A percentile compares a stretch with the other conserved stretches of the same genome.
These are phyloP conservation scores for Otis tarda DNA, from an alignment of 2,113 vertebrate genomes.

Conservation along the genomic window DNA sequence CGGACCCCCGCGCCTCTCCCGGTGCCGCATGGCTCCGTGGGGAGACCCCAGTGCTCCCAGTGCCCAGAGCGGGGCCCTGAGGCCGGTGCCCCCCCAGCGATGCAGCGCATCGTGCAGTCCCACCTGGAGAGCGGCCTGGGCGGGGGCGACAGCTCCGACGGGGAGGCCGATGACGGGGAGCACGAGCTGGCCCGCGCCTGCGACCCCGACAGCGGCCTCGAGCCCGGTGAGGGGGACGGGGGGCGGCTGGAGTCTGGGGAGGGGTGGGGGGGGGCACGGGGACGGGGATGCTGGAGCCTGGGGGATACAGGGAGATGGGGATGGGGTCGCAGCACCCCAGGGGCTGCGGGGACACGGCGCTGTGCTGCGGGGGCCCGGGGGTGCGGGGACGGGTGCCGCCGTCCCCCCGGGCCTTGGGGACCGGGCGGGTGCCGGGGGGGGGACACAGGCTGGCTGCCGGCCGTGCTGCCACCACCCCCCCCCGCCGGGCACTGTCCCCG, in stretches of 20 bases:
- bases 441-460: too few relatives aligned
- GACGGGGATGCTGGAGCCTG: too few relatives aligned
- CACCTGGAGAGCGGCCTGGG: constrained; percentile 84
- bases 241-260: background rate
- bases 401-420: too few relatives aligned
- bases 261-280: too few relatives aligned
- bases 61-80: background rate
- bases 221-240: constrained; percentile 15
- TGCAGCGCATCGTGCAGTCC: constrained; percentile 89
- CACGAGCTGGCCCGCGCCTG: constrained; percentile 15
- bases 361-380: too few relatives aligned
- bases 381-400: too few relatives aligned
- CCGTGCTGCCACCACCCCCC: too few relatives aligned
- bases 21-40: fast-evolving
- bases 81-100: constrained; percentile 58
- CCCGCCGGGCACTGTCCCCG: background rate
- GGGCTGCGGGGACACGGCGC: too few relatives aligned
- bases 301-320: too few relatives aligned
- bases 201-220: constrained; percentile 12
- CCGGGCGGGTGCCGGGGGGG: too few relatives aligned
- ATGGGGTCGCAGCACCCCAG: too few relatives aligned
- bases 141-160: constrained; percentile 77
- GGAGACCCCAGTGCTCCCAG: background rate
- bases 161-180: constrained; percentile 69
- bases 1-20: fast-evolving